A percentile compares a stretch with the other conserved stretches of the same genome.
phyloP scores from a whole-genome alignment of 92 coral and sea anemone genomes.

The Epizoanthus illoricatus region DNA sequence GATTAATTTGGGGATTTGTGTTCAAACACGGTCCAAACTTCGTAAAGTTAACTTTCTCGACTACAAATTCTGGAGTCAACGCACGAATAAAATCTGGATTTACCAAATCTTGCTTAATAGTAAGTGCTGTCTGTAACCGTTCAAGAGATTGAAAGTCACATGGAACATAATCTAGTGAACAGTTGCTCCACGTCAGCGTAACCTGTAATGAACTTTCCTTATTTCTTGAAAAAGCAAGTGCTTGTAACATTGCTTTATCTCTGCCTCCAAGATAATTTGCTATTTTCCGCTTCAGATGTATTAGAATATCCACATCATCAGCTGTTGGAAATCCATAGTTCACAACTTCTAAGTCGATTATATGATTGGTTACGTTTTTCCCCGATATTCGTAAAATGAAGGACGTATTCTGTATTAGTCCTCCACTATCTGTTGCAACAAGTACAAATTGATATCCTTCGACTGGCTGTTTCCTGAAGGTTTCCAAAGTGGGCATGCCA shows the following conservation, averaged over 20 bases:
- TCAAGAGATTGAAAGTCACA: conserved; percentile 39
- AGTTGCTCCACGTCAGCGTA: conserved; percentile 46
- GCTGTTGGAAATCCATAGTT: background rate
- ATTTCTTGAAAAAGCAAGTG: background rate
- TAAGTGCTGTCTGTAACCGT: conserved; percentile 8
- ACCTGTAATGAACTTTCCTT: background rate
- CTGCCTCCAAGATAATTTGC: conserved; percentile 9
- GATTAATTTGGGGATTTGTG: conserved; percentile 27
- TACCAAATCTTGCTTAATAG: conserved; percentile 20
- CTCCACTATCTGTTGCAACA: conserved; percentile 49
- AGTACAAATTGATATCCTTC: conserved; percentile 40
- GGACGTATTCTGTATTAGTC: conserved; percentile 34
- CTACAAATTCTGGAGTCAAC: conserved; percentile 45
- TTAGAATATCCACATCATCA: conserved; percentile 11
- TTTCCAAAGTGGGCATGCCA: conserved; percentile 34
- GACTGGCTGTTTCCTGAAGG: conserved; percentile 35
- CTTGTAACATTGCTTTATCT: conserved; percentile 7
- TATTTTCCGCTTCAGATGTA: conserved; percentile 5
- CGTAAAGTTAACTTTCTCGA: conserved; percentile 14
- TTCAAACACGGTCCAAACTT: conserved; percentile 48
- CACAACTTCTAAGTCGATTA: conserved; percentile 1
- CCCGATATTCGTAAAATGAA: conserved; percentile 12
- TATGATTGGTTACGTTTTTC: conserved; percentile 3
- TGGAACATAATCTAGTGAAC: conserved; percentile 40
- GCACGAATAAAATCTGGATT: conserved; percentile 36